Conservation (phyloP, 2,888 invertebrate species). For the Choristoneura rosaceana region DNA sequence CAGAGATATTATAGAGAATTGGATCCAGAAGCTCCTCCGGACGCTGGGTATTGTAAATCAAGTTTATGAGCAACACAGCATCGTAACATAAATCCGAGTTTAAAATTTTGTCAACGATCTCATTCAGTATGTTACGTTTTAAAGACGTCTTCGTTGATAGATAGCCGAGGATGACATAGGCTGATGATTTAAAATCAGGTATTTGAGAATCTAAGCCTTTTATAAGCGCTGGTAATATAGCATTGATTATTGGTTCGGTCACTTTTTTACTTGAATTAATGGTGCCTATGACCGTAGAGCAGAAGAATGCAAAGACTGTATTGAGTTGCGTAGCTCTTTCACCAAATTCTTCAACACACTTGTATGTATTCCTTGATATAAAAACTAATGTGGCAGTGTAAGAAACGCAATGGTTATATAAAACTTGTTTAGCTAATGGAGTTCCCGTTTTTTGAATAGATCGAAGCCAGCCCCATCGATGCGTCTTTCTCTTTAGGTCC, state of each 20-base stretch:
- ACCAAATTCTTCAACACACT: constrained; percentile 85
- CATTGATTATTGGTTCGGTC: constrained; percentile 88
- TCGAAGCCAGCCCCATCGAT: constrained; percentile 91
- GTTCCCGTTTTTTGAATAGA: constrained; percentile 90
- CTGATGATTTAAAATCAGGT: constrained; percentile 89
- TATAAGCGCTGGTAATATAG: constrained; percentile 89
- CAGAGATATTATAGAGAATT: constrained; percentile 79
- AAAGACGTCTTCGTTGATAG: constrained; percentile 88
- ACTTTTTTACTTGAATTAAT: constrained; percentile 85
- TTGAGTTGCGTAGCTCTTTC: constrained; percentile 86
- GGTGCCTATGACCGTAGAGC: constrained; percentile 90
- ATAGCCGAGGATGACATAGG: constrained; percentile 90
- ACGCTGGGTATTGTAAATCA: constrained; percentile 89
- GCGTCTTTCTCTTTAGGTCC: constrained; percentile 85
- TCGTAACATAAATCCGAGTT: constrained; percentile 81
- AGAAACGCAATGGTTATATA: constrained; percentile 90
- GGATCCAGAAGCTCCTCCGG: constrained; percentile 72
- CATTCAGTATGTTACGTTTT: constrained; percentile 86
- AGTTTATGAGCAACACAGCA: constrained; percentile 87
- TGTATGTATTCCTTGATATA: constrained; percentile 63
- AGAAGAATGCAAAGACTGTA: constrained; percentile 92
- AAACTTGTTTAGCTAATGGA: constrained; percentile 88
- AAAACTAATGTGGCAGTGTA: constrained; percentile 69
- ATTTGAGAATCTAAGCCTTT: constrained; percentile 89
- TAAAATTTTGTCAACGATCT: constrained; percentile 81